Evolutionary conservation across 1,140 invertebrate genomes (phyloP), one percentile per base, ranked within the genome.

Genomic region (Cydia amplana): DNA sequence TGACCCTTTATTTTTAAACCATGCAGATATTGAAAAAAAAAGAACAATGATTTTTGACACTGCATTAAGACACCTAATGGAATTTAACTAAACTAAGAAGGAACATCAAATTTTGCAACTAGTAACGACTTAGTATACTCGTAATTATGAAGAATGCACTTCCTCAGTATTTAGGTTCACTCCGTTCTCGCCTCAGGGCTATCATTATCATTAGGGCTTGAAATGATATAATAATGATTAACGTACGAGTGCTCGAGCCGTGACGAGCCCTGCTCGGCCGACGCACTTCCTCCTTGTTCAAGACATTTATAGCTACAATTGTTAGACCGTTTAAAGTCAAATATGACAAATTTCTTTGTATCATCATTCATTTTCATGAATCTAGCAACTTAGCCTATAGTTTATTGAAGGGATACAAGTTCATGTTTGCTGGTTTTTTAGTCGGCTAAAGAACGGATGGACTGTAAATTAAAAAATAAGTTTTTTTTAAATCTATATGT

Each of bases 191-290:
- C 55, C 55, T 10, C n/a, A 60, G 55, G 55, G 55, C 55, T 60
- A 60, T 60, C 55, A 60, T 36, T 36, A 36, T 70, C 65, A 73
- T 73, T 73, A 73, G 18, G 32, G 43, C 72, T 23, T 23, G 46
- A 73, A 73, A 73, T 73, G 46, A 73, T 73, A 73, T 49, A 73
- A 73, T 49, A 73, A 73, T 73, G 36, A 51, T 23, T 73, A 46
- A 70, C 65, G 65, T 36, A 70, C 65, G 32, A 70, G 32, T 14
- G 16, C 65, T 43, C 10, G 65, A 25, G 28, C 65, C 65, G 65
- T 70, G 65, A 70, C 65, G 65, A 18, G 32, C 65, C 64, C 64
- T 60, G 51, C n/a, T 55, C 51, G 36, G 7, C 7, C 51, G 55
- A n/a, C 55, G 55, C 18, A 60, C 55, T 60, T 60, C 55, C 55